Evolutionary conservation across 2,888 invertebrate species (phyloP).

Genomic region (Taenaris catops): DNA sequence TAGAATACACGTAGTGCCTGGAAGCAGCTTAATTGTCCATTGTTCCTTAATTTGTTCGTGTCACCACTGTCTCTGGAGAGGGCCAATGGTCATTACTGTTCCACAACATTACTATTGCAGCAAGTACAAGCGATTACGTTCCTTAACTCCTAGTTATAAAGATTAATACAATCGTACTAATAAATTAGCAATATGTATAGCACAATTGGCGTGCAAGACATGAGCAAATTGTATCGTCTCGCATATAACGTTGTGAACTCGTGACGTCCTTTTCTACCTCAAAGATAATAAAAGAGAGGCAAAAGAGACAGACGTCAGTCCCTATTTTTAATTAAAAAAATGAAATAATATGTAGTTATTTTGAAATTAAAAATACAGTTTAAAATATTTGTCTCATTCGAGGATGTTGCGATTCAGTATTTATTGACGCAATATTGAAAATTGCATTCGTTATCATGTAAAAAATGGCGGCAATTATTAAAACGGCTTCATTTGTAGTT

Average conservation of each 20-base stretch:
- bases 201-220: slow-evolving; percentile 15
- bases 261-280: too few species aligned
- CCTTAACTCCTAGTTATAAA: slow-evolving; percentile 2
- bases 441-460: too few species aligned
- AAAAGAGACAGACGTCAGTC: too few species aligned
- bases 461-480: too few species aligned
- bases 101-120: slow-evolving; percentile 1
- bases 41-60: slow-evolving; percentile 47
- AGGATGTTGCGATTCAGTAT: too few species aligned
- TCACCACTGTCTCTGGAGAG: slow-evolving; percentile 33
- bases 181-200: slow-evolving; percentile 1
- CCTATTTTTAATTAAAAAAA: too few species aligned
- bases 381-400: too few species aligned
- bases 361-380: too few species aligned
- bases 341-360: too few species aligned
- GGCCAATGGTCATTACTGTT: slow-evolving; percentile 37
- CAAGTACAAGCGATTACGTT: not conserved
- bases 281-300: too few species aligned
- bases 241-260: slow-evolving; percentile 10
- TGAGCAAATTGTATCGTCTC: slow-evolving; percentile 14
- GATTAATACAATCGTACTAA: not conserved
- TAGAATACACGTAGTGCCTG: slow-evolving; percentile 29
- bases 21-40: slow-evolving; percentile 38
- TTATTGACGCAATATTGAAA: too few species aligned
- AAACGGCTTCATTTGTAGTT: too few species aligned